A percentile compares a stretch with the other conserved stretches of the same genome.
phyloP scores from a whole-genome alignment of 2,888 invertebrate species.

The Eulithis testata region DNA sequence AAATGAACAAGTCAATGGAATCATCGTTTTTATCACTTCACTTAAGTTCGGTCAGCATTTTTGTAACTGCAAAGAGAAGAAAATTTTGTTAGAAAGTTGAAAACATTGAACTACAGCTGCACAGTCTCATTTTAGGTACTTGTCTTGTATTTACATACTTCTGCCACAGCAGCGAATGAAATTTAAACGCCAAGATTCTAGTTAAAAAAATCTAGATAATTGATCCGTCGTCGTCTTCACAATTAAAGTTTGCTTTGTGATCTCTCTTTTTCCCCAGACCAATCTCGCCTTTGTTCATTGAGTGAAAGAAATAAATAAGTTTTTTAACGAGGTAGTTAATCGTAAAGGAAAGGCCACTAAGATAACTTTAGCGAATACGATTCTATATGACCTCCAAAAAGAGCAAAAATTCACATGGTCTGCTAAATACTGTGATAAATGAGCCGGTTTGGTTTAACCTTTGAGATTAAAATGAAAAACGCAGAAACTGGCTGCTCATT shows the following conservation, averaged over 20 bases:
- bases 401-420: slow-evolving; percentile 44
- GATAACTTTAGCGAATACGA: slow-evolving; percentile 26
- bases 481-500: slow-evolving; percentile 43
- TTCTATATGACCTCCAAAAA: slow-evolving; percentile 40
- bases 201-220: slow-evolving; percentile 16
- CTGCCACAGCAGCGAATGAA: neutral
- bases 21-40: slow-evolving; percentile 35
- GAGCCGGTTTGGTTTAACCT: slow-evolving; percentile 44
- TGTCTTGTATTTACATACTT: too few species aligned
- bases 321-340: slow-evolving; percentile 16
- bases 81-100: neutral
- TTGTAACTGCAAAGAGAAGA: slow-evolving; percentile 30
- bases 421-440: slow-evolving; percentile 50
- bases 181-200: neutral
- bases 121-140: neutral
- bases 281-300: slow-evolving; percentile 14
- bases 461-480: slow-evolving; percentile 53
- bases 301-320: slow-evolving; percentile 15
- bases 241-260: slow-evolving; percentile 16
- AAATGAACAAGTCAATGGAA: slow-evolving; percentile 27
- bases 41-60: slow-evolving; percentile 31
- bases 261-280: slow-evolving; percentile 10
- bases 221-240: slow-evolving; percentile 8
- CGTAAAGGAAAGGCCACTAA: slow-evolving; percentile 3
- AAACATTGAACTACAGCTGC: neutral